Percentiles rank a stretch among this genome's conserved stretches.
phyloP scores from a whole-genome alignment of 2,888 invertebrate genomes.

The Apamea sordens region DNA sequence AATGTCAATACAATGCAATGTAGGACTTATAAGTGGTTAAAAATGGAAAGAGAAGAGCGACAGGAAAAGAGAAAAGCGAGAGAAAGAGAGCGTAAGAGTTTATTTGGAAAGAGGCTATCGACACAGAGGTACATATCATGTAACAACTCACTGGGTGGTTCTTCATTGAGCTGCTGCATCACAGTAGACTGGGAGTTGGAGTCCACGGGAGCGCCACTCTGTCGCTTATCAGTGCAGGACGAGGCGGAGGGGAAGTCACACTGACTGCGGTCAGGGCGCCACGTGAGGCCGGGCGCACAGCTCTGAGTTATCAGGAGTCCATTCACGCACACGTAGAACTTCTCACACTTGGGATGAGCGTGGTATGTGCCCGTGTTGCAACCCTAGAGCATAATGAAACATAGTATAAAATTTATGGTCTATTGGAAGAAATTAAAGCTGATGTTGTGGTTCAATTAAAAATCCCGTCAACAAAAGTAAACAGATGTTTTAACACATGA shows the following conservation, averaged over 20 bases:
- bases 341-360: constrained; percentile 93
- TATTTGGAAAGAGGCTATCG: background rate
- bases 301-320: constrained; percentile 92
- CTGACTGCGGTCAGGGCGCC: constrained; percentile 91
- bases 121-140: background rate
- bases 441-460: background rate
- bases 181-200: constrained; percentile 73
- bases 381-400: constrained; percentile 69
- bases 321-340: constrained; percentile 95
- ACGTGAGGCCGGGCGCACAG: constrained; percentile 94
- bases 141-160: constrained; percentile 56
- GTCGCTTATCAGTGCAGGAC: constrained; percentile 89
- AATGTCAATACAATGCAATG: background rate
- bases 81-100: background rate
- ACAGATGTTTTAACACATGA: background rate
- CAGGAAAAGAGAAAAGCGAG: too few species aligned
- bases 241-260: constrained; percentile 94
- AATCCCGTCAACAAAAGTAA: background rate
- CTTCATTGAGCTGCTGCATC: constrained; percentile 72
- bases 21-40: too few species aligned
- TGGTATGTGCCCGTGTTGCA: constrained; percentile 94
- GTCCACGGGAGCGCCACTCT: constrained; percentile 75
- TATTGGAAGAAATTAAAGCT: background rate
- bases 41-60: background rate
- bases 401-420: background rate